A percentile compares a stretch with the other conserved stretches of the same genome.
Evolutionary conservation across 2,888 invertebrate genomes (phyloP).

Genomic region (Oxytorus armatus): DNA sequence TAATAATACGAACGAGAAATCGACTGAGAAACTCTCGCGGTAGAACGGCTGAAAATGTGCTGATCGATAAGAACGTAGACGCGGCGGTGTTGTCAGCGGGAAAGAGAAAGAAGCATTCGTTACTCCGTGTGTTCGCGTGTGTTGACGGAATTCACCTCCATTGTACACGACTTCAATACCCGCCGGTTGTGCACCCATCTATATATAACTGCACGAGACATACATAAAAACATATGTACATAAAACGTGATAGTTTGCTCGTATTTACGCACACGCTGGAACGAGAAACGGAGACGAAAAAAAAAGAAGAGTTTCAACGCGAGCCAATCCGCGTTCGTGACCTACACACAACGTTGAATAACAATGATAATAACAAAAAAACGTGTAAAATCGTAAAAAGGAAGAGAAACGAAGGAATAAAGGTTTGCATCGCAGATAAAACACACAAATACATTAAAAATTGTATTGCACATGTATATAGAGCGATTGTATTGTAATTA

Average conservation of each 20-base stretch:
- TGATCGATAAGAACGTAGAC: conserved; percentile 66
- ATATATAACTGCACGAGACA: background rate
- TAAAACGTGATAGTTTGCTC: background rate
- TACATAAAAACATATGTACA: conserved; percentile 3
- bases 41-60: conserved; percentile 53
- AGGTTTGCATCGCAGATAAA: background rate
- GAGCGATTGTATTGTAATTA: background rate
- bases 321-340: conserved; percentile 46
- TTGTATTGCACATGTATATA: background rate
- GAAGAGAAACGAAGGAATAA: too few relatives aligned
- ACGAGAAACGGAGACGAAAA: background rate
- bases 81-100: conserved; percentile 22
- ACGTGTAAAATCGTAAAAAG: too few relatives aligned
- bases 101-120: conserved; percentile 24
- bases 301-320: background rate
- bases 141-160: conserved; percentile 49
- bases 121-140: conserved; percentile 28
- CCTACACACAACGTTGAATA: conserved; percentile 32
- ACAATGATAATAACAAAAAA: conserved; percentile 8
- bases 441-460: conserved; percentile 2
- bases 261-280: conserved; percentile 20
- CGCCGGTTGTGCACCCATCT: conserved; percentile 6
- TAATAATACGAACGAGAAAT: conserved; percentile 41
- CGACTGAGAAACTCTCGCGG: conserved; percentile 34
- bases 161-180: conserved; percentile 26